Evolutionary conservation across 2,113 vertebrate genomes (phyloP).

Genomic region (Phycodurus eques): DNA sequence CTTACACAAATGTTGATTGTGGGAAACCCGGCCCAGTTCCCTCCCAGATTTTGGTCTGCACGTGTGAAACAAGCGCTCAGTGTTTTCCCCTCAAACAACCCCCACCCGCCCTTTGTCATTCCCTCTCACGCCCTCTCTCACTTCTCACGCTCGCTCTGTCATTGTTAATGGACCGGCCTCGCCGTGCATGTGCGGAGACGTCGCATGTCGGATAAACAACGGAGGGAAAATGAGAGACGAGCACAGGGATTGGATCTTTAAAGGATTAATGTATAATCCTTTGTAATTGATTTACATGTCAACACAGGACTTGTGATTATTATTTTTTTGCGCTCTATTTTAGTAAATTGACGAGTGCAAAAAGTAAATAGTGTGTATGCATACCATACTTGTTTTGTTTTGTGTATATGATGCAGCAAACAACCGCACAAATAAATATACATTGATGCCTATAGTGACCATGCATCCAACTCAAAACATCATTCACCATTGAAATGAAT

Average conservation of each 20-base stretch:
- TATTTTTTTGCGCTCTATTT: not conserved
- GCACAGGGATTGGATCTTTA: not conserved
- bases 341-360: too few relatives aligned
- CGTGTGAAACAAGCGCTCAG: constrained; percentile 50
- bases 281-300: not conserved
- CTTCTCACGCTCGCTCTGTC: constrained; percentile 28
- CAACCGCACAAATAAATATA: too few relatives aligned
- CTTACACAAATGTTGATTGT: constrained; percentile 42
- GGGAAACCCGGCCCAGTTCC: constrained; percentile 33
- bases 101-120: constrained; percentile 19
- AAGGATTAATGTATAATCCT: not conserved
- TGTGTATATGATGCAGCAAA: too few relatives aligned
- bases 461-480: too few relatives aligned
- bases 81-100: constrained; percentile 32
- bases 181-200: constrained; percentile 17
- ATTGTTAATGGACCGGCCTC: constrained; percentile 25
- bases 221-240: not conserved
- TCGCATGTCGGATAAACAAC: not conserved
- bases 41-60: constrained; percentile 30
- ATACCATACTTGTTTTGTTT: too few relatives aligned
- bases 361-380: too few relatives aligned
- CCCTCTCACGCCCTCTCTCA: constrained; percentile 15
- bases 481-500: too few relatives aligned
- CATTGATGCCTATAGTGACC: too few relatives aligned
- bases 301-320: not conserved